These are phyloP conservation scores for Pelobates cultripes DNA, from an alignment of 2,797 vertebrate species.

Conservation along the genomic window DNA sequence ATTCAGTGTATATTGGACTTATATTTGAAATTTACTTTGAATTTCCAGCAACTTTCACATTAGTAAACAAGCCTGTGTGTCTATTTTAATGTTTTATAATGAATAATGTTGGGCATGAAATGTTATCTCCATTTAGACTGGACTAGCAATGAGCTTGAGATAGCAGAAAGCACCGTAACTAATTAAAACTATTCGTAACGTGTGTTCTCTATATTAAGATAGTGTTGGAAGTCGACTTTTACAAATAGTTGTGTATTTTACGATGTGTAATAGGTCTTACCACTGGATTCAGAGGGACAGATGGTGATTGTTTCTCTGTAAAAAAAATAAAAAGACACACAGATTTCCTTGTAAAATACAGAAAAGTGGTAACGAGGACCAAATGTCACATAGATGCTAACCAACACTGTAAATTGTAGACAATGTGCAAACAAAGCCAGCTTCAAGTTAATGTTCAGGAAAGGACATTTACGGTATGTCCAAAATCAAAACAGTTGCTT, in stretches of 20 bases:
- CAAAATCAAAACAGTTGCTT: conserved; percentile 17
- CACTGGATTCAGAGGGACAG: conserved; percentile 12
- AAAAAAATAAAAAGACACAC: neutral
- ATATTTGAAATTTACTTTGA: too few relatives aligned
- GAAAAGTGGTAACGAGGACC: conserved; percentile 33
- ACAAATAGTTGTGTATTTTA: neutral
- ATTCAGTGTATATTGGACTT: too few relatives aligned
- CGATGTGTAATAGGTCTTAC: neutral
- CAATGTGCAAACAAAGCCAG: conserved; percentile 38
- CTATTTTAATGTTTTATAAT: too few relatives aligned
- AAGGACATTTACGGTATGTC: conserved; percentile 23
- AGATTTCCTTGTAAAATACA: conserved; percentile 28
- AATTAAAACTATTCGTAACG: too few relatives aligned
- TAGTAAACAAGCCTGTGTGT: too few relatives aligned
- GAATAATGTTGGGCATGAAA: too few relatives aligned
- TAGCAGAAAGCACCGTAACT: too few relatives aligned
- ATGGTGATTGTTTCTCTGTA: conserved; percentile 23
- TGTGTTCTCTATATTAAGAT: too few relatives aligned
- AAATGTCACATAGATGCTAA: conserved; percentile 33
- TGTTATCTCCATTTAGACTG: too few relatives aligned
- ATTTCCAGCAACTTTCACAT: too few relatives aligned
- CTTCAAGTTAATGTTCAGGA: conserved; percentile 27
- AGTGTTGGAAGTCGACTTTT: too few relatives aligned
- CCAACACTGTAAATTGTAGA: conserved; percentile 14
- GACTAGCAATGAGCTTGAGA: too few relatives aligned